phyloP scores from a whole-genome alignment of 2,113 vertebrate genomes.

The Acanthisitta chloris region DNA sequence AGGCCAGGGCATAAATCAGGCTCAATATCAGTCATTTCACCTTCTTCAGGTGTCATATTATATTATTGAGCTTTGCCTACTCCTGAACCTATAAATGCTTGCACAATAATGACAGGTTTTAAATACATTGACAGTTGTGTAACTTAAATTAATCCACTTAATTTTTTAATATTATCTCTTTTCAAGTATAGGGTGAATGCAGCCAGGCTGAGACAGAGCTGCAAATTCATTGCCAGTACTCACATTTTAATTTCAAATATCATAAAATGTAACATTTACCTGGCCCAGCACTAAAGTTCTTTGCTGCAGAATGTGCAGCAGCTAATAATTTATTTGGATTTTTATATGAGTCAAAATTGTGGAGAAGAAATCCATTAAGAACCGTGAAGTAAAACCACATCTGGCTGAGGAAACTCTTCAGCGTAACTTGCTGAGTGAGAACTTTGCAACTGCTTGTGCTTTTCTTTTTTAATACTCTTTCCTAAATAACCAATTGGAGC shows the following conservation, averaged over 20 bases:
- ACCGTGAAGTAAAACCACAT: not conserved
- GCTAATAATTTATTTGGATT: not conserved
- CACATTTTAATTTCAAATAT: not conserved
- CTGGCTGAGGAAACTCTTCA: not conserved
- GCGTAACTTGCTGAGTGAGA: not conserved
- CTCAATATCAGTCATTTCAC: not conserved
- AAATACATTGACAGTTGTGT: too few relatives aligned
- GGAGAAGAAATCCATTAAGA: not conserved
- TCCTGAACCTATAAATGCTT: not conserved
- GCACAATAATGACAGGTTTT: not conserved
- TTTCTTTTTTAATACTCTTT: not conserved
- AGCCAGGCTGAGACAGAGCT: not conserved
- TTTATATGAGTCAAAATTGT: not conserved
- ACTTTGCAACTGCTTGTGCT: not conserved
- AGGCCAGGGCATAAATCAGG: not conserved
- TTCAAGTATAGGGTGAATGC: not conserved
- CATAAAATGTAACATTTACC: not conserved
- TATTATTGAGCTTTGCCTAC: not conserved
- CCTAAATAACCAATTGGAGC: not conserved
- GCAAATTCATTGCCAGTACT: not conserved
- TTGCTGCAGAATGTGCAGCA: not conserved
- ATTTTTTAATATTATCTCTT: too few relatives aligned
- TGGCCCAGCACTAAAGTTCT: not conserved
- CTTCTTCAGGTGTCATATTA: not conserved
- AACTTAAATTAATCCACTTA: too few relatives aligned